A percentile compares a stretch with the other conserved stretches of the same genome.
Conservation (phyloP, 1,140 invertebrate species). For the Neotoxoptera formosana region DNA sequence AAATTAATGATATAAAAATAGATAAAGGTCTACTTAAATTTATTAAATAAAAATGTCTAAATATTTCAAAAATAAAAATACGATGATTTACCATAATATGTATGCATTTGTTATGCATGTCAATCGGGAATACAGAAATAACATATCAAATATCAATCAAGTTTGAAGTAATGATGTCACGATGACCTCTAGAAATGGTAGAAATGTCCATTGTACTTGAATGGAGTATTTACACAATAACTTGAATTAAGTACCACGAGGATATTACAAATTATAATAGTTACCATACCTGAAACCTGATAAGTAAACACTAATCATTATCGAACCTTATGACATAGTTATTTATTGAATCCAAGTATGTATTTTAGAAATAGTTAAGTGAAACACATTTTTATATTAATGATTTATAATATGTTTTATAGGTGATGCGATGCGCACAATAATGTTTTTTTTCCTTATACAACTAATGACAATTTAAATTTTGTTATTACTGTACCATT, state of each 20-base stretch:
- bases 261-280: not conserved
- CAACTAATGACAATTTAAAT: not conserved
- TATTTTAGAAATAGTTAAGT: not conserved
- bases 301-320: not conserved
- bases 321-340: not conserved
- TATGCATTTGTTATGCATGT: not conserved
- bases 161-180: not conserved
- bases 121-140: not conserved
- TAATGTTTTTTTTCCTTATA: not conserved
- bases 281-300: not conserved
- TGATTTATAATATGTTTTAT: not conserved
- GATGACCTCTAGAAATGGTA: not conserved
- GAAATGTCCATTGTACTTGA: not conserved
- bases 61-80: not conserved
- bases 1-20: not conserved
- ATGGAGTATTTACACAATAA: not conserved
- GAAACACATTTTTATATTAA: not conserved
- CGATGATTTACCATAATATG: not conserved
- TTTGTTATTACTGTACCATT: not conserved
- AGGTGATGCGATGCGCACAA: not conserved
- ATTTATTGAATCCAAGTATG: not conserved
- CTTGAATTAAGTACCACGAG: not conserved
- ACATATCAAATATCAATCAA: not conserved
- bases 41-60: too few relatives aligned
- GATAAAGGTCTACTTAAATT: not conserved